Conservation (phyloP, 1,140 invertebrate species). For the Euura saliciscinereae region DNA sequence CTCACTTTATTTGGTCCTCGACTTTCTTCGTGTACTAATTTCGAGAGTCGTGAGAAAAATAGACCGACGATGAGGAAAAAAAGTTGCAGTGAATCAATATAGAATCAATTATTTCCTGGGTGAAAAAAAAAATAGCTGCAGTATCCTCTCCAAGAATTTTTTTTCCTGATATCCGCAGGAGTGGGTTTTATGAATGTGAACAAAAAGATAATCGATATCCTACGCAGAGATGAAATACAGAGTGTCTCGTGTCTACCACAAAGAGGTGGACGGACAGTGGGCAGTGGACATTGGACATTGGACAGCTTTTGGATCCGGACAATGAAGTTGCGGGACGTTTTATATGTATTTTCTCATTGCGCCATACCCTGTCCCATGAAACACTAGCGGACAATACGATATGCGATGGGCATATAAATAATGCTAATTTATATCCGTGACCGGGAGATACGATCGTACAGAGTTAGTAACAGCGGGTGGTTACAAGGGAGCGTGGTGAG, state of each 20-base stretch:
- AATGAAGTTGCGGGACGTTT: neutral
- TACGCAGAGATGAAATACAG: neutral
- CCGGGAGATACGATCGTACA: constrained; percentile 43
- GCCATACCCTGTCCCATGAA: neutral
- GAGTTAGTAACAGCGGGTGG: constrained; percentile 16
- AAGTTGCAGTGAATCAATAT: too few species aligned
- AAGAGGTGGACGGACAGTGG: neutral
- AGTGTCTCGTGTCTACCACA: neutral
- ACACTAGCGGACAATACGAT: constrained; percentile 40
- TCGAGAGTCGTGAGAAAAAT: too few species aligned
- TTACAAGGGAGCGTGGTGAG: constrained; percentile 5
- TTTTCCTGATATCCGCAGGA: too few species aligned
- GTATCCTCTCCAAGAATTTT: too few species aligned
- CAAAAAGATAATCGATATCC: neutral
- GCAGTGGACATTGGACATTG: neutral
- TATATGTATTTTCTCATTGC: neutral
- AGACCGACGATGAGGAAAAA: too few species aligned
- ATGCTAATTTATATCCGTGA: constrained; percentile 48
- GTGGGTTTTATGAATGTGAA: too few species aligned
- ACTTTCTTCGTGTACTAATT: neutral
- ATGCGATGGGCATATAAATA: constrained; percentile 49
- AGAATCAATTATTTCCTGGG: too few species aligned
- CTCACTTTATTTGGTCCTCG: neutral
- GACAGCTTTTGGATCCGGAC: neutral
- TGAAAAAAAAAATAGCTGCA: too few species aligned